A percentile compares a stretch with the other conserved stretches of the same genome.
Evolutionary conservation across 2,888 invertebrate species (phyloP).

Genomic region (Nomada fucata): DNA sequence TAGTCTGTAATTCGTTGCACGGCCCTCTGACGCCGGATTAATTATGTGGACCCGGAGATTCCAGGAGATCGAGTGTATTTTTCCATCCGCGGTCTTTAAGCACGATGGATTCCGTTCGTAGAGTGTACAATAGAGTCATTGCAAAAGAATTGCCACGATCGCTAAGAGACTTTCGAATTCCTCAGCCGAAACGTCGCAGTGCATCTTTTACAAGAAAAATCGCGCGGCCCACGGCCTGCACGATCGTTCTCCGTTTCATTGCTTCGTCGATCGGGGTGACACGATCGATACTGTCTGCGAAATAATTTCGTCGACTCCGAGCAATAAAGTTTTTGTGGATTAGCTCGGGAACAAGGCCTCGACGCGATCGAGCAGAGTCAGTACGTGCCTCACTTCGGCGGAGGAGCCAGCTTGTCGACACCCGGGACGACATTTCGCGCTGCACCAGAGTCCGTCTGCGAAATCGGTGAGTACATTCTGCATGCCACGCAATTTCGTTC

Average conservation of each 20-base stretch:
- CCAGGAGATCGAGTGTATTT: no score
- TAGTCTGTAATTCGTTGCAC: no score
- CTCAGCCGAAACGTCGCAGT: no score
- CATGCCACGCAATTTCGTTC: slow-evolving; percentile 31
- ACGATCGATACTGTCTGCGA: background rate
- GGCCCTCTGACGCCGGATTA: no score
- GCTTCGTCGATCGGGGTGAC: background rate
- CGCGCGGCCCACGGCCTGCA: no score
- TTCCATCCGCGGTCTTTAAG: no score
- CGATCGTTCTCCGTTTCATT: background rate
- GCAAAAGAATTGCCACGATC: no score
- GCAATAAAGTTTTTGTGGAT: slow-evolving; percentile 50
- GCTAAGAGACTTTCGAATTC: no score
- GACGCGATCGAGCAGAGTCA: slow-evolving; percentile 37
- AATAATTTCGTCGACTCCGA: slow-evolving; percentile 13
- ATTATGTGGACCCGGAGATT: no score
- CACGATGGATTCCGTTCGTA: no score
- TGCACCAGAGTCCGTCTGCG: background rate
- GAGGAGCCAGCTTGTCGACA: slow-evolving; percentile 43
- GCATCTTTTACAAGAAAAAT: background rate
- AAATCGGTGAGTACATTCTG: slow-evolving; percentile 43
- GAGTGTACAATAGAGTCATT: no score
- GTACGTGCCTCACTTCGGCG: slow-evolving; percentile 48
- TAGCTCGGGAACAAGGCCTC: slow-evolving; percentile 42
- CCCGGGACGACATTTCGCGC: slow-evolving; percentile 10